A percentile compares a stretch with the other conserved stretches of the same genome.
phyloP scores from a whole-genome alignment of 2,888 invertebrate genomes.

The Apodemia mormo region DNA sequence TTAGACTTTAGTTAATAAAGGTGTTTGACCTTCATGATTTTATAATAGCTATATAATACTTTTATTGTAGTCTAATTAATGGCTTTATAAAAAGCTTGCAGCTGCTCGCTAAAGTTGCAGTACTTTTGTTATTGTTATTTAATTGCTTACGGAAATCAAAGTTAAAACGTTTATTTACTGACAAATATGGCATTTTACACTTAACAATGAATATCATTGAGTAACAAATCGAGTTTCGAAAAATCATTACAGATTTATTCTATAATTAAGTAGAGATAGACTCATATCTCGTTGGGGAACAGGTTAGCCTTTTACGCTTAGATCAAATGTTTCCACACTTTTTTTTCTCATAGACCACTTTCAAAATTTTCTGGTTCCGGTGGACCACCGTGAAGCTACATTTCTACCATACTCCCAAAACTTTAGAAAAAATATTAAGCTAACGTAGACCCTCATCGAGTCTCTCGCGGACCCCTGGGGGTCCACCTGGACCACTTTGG shows the following conservation, averaged over 20 bases:
- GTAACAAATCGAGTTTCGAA: neutral
- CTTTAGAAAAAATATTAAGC: too few relatives aligned
- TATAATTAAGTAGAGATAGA: too few relatives aligned
- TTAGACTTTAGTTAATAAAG: neutral
- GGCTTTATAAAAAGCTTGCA: neutral
- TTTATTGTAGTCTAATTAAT: slow-evolving; percentile 5
- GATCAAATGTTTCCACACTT: too few relatives aligned
- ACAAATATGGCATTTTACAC: neutral
- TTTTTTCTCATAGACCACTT: too few relatives aligned
- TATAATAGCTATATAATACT: neutral
- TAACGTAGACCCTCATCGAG: too few relatives aligned
- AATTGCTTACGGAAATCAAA: neutral
- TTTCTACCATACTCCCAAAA: too few relatives aligned
- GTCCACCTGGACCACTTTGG: too few relatives aligned
- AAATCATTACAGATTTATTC: neutral
- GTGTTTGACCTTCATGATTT: slow-evolving; percentile 1
- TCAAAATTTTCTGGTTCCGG: too few relatives aligned
- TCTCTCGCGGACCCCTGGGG: too few relatives aligned
- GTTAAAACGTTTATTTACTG: neutral
- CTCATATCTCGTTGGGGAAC: too few relatives aligned
- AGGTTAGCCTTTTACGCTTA: too few relatives aligned
- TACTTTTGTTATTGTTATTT: neutral
- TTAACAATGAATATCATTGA: neutral
- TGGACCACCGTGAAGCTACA: too few relatives aligned
- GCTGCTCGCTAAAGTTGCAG: neutral